Evolutionary conservation across 64 coral and sea anemone genomes (phyloP), one percentile per base, ranked within the genome.

Genomic region (Orbicella faveolata): DNA sequence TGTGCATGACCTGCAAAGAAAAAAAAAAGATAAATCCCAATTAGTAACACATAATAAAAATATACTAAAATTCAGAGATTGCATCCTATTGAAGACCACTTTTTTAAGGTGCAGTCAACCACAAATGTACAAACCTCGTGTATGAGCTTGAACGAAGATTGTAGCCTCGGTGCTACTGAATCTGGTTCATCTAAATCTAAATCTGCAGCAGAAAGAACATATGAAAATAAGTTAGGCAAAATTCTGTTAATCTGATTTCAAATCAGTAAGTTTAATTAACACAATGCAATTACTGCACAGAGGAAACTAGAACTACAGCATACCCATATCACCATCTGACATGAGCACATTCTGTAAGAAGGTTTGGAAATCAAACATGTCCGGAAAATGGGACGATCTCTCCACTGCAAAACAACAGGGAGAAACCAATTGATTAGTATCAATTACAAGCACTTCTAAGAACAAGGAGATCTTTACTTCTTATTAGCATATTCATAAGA

Each of bases 301-400:
- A 30, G 30, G 30, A 30, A 30, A 30, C 30, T 30, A 30, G 30
- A 30, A 30, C 1, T 48, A 48, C 5, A 3, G 44, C 89, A 54
- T 74, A 86, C 81, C 81, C 25, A 85, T 53, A 83, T 92, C 83
- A 65, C 37, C 36, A 30, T 66, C 82, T 52, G 63, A 51, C 35
- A 83, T 81, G 2, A 96, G 75, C 19, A 96, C 88, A 87, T 93
- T 90, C 63, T 95, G 80, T 52, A 96, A 55, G 65, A 96, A 90
- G 11, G 90, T 72, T 36, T 96, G 94, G 74, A 96, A 96, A 52
- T 92, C 87, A 3, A 93, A 34, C 94, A 92, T 93, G 23, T 96
- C 94, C 73, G 93, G 89, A 35, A 96, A 87, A 70, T 70, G 67
- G 23, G 67, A 70, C 0, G 67, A 41, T 52, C 82, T 85, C 65